These are phyloP conservation scores for Augochlora pura DNA, from an alignment of 1,140 invertebrate genomes.

Conservation along the genomic window DNA sequence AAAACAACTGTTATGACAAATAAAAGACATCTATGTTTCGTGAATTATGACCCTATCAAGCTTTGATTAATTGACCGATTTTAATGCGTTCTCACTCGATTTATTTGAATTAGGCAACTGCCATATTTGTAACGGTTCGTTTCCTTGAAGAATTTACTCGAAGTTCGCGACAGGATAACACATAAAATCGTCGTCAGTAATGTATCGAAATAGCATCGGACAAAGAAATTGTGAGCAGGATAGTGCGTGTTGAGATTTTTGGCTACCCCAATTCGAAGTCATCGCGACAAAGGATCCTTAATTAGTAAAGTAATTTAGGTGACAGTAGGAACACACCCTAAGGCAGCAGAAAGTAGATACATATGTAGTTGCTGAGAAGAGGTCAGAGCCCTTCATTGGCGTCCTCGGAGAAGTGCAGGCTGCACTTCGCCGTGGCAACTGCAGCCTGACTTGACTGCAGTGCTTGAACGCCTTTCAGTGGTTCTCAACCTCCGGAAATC, in stretches of 20 bases:
- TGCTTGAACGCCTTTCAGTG: conserved; percentile 60
- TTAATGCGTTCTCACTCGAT: not conserved
- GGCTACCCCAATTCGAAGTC: conserved; percentile 10
- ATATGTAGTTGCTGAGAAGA: conserved; percentile 37
- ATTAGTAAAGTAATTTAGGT: conserved; percentile 55
- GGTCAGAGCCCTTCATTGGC: conserved; percentile 70
- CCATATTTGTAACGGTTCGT: not conserved
- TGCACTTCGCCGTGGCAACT: conserved; percentile 63
- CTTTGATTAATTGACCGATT: too few relatives aligned
- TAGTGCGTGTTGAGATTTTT: not conserved
- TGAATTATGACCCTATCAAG: not conserved
- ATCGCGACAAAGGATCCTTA: conserved; percentile 44
- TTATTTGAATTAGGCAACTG: not conserved
- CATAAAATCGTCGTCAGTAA: not conserved
- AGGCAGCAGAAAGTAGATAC: conserved; percentile 59
- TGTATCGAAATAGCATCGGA: not conserved
- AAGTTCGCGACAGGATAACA: not conserved
- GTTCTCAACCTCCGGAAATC: conserved; percentile 56
- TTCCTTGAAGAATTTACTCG: not conserved
- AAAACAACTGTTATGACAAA: not conserved
- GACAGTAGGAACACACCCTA: conserved; percentile 47
- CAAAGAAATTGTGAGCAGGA: not conserved
- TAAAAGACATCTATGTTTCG: not conserved
- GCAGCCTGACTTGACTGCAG: conserved; percentile 59
- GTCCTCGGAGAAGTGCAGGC: conserved; percentile 61